These are phyloP conservation scores for Hypanus sabinus DNA, from an alignment of 2,113 vertebrate species.

Conservation along the genomic window DNA sequence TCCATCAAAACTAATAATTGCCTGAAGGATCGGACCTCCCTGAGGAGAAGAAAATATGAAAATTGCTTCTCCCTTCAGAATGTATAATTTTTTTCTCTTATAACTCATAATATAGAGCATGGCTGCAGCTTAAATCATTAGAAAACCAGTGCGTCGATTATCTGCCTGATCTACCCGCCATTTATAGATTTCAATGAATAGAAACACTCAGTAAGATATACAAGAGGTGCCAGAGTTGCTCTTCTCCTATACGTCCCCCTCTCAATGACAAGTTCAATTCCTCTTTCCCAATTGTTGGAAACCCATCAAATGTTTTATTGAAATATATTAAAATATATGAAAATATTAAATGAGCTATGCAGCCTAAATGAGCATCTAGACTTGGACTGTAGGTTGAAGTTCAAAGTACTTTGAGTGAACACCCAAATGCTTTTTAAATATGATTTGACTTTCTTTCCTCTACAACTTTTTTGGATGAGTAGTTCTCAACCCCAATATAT, in stretches of 20 bases:
- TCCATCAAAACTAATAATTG: not conserved
- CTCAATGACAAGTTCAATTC: not conserved
- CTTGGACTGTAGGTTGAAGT: no score
- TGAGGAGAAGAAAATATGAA: not conserved
- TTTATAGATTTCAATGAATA: not conserved
- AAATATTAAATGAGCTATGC: no score
- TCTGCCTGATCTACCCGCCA: not conserved
- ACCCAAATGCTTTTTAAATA: no score
- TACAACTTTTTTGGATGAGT: no score
- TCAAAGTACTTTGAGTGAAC: no score
- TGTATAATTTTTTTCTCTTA: not conserved
- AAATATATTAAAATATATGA: no score
- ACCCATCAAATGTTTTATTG: no score
- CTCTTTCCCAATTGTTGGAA: no score
- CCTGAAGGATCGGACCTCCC: not conserved
- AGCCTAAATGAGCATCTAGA: no score
- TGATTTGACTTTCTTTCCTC: no score
- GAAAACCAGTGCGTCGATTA: not conserved
- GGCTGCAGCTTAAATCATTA: not conserved
- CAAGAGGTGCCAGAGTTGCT: not conserved
- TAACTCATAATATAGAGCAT: not conserved
- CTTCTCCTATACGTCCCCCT: not conserved
- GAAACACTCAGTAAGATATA: not conserved
- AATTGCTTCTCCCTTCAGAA: not conserved
- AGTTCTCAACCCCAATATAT: no score